A percentile compares a stretch with the other conserved stretches of the same genome.
Evolutionary conservation across 1,140 invertebrate species (phyloP).

Genomic region (Drosophila malerkotliana): DNA sequence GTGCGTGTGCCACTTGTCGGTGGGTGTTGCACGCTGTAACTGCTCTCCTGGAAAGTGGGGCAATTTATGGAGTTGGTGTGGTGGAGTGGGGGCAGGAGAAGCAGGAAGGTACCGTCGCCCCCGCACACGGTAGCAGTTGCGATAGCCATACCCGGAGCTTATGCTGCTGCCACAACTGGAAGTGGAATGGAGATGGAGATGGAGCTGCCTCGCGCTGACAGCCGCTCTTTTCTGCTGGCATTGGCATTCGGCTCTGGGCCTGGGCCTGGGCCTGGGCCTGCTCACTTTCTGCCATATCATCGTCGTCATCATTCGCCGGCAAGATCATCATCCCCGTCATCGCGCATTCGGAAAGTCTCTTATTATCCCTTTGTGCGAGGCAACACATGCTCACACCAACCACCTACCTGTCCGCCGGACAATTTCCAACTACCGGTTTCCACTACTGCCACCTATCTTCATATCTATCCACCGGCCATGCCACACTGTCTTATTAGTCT

Average conservation of each 20-base stretch:
- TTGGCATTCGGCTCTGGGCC: constrained; percentile 36
- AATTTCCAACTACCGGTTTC: constrained; percentile 60
- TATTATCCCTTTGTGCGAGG: constrained; percentile 65
- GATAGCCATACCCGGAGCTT: constrained; percentile 11
- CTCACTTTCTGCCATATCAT: constrained; percentile 76
- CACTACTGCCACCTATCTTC: not conserved
- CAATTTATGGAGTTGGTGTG: constrained; percentile 53
- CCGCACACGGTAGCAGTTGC: constrained; percentile 65
- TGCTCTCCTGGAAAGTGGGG: constrained; percentile 71
- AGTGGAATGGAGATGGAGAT: constrained; percentile 2
- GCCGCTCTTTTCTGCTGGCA: constrained; percentile 39
- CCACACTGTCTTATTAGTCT: not conserved
- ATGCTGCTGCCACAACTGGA: constrained; percentile 4
- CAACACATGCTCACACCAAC: constrained; percentile 15
- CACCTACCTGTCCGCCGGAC: constrained; percentile 59
- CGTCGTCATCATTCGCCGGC: constrained; percentile 39
- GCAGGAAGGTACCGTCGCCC: constrained; percentile 29
- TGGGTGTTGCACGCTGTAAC: constrained; percentile 23
- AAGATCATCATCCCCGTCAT: constrained; percentile 60
- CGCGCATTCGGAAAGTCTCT: constrained; percentile 66
- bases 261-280: constrained; percentile 21
- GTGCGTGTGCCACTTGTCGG: constrained; percentile 49
- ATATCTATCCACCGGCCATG: not conserved
- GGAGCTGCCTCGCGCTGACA: constrained; percentile 43
- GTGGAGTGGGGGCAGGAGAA: not conserved